Conservation (phyloP, 2,113 vertebrate species). For the Triplophysa siluroides region DNA sequence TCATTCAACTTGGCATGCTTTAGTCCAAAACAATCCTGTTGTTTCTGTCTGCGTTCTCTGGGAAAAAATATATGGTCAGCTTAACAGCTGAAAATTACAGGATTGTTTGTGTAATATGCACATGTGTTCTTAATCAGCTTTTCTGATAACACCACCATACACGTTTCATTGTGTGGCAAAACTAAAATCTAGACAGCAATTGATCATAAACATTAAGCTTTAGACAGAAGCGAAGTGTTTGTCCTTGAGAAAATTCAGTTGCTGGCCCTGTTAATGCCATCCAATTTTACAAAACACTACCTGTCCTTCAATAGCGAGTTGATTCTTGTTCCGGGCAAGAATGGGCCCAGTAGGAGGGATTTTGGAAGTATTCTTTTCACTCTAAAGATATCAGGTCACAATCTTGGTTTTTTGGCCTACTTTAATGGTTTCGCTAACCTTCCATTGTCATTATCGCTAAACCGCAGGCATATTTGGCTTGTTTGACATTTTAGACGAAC, state of each 20-base stretch:
- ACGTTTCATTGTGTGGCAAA: background rate
- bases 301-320: background rate
- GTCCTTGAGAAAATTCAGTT: slow-evolving; percentile 18
- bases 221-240: background rate
- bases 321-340: background rate
- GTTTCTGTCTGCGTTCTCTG: background rate
- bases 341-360: background rate
- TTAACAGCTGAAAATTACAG: background rate
- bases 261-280: slow-evolving; percentile 5
- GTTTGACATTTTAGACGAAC: slow-evolving; percentile 41
- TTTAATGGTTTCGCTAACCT: slow-evolving; percentile 31
- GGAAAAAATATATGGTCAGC: background rate
- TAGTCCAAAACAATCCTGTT: background rate
- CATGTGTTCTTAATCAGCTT: background rate
- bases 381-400: slow-evolving; percentile 19
- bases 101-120: background rate
- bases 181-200: slow-evolving; percentile 1
- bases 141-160: background rate
- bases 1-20: background rate
- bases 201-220: background rate
- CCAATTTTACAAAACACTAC: slow-evolving; percentile 5
- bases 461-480: slow-evolving; percentile 39
- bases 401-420: slow-evolving; percentile 27
- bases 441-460: slow-evolving; percentile 31
- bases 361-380: slow-evolving; percentile 7